Base-by-base conservation (phyloP, 1,140 invertebrate genomes). In the Lepeophtheirus salmonis region DNA sequence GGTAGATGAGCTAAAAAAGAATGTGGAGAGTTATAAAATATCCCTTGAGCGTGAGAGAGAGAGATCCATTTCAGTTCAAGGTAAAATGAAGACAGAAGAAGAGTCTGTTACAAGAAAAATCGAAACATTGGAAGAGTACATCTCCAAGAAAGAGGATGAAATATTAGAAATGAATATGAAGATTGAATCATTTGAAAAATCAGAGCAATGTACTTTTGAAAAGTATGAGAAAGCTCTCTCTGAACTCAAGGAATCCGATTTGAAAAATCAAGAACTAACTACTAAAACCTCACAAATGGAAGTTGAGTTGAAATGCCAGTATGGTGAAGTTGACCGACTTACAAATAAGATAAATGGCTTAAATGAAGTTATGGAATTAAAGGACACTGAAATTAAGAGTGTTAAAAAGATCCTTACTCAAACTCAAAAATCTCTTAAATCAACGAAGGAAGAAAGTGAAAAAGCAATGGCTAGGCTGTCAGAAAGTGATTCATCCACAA, bases 1-100 rank as follows among this genome's bases (percentile, higher is more conserved):
- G 30, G 30, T 41, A 10, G 30, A 41, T 41, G 30, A 41, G 30
- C 30, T 41, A 6, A 41, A 41, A n/a, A 41, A 41, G n/a, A 41
- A 41, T 41, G n/a, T 10, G 6, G 30, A 41, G n/a, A 41, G n/a
- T 10, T 10, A 10, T 6, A n/a, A 6, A 6, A 10, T n/a, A 6
- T 41, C 30, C n/a, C 30, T 41, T 41, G 30, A 41, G 30, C 30
- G 30, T 41, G 30, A 41, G 30, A 41, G n/a, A n/a, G 30, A 41
- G n/a, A 6, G 30, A 41, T 41, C 30, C n/a, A n/a, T 41, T n/a
- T 41, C 30, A 10, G n/a, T 41, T n/a, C 30, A 41, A 41, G 30
- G n/a, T 41, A 41, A 41, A n/a, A 41, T 57, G n/a, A 57, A 57
- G n/a, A 13, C 25, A n/a, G 55, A 57, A 41, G 55, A 57, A 18